Evolutionary conservation across 2,113 vertebrate species (phyloP), one percentile per base, ranked within the genome.

Genomic region (Pomatostomus ruficeps): DNA sequence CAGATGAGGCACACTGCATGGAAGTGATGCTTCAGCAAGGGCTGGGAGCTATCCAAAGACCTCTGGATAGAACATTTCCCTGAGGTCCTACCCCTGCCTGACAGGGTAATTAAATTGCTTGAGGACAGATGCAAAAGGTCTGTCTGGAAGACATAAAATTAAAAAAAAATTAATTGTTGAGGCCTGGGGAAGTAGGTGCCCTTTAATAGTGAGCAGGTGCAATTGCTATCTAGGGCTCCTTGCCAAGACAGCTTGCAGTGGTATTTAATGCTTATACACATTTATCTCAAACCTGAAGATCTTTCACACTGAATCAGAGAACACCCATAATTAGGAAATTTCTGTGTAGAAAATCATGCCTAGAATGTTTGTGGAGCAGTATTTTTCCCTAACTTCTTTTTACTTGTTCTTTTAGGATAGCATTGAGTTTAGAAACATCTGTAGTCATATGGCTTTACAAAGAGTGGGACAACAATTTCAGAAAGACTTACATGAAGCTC

Each of bases 401-500:
- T 93, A 42, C 23, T 88, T 73, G 81, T 81, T 6, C 16, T 96
- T 97, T 89, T 24, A 98, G 96, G 90, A 96, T 11, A 98, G 96
- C 70, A 85, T 68, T 91, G 96, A 97, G 24, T 96, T 98, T 85
- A 96, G 96, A 85, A 98, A 98, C 72, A 96, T 97, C 95, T 97
- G 97, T 73, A 97, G 91, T 67, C 95, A 68, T 36, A 87, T 29
- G 72, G 90, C 95, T 91, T 93, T 97, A 78, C 95, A 97, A 55
- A 94, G 66, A 14, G 89, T 98, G 52, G 91, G 77, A 75, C 91
- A 96, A 61, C 81, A 88, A 31, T 92, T 97, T 92, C 95, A 98
- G 75, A 97, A 94, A 90, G 95, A 97, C 76, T 80, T 98, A 87
- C 67, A 62, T 29, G 89, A 92, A 79, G 95, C 91, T 28, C 92